A percentile compares a stretch with the other conserved stretches of the same genome.
Evolutionary conservation across 2,797 vertebrate species (phyloP).

Genomic region (Antennarius maculatus): DNA sequence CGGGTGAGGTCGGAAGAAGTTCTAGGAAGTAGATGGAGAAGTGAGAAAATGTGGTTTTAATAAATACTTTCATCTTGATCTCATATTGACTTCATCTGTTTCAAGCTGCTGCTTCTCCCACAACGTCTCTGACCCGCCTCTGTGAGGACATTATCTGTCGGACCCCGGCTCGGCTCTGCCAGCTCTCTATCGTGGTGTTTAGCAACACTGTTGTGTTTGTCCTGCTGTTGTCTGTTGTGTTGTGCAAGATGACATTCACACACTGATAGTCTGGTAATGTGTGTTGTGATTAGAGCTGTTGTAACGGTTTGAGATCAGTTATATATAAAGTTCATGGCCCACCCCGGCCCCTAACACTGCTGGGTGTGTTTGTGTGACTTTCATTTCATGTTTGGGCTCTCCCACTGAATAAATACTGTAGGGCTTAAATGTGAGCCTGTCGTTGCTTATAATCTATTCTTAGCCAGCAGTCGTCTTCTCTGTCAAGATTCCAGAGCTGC

Average conservation of each 20-base stretch:
- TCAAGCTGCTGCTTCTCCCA: too few species aligned
- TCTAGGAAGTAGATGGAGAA: not conserved
- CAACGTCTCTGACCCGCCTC: not conserved
- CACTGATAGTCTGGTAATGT: not conserved
- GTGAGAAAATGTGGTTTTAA: too few species aligned
- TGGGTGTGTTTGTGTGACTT: not conserved
- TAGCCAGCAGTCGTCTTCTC: not conserved
- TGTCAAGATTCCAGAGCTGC: constrained; percentile 2
- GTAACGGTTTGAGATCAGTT: not conserved
- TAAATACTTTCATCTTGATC: not conserved
- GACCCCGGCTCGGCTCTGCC: too few species aligned
- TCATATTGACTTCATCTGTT: not conserved
- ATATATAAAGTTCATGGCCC: not conserved
- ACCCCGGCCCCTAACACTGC: not conserved
- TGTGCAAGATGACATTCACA: not conserved
- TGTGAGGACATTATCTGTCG: constrained; percentile 19
- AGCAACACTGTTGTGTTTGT: not conserved
- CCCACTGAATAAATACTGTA: not conserved
- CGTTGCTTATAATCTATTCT: constrained; percentile 1
- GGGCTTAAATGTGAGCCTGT: not conserved
- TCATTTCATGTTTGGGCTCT: not conserved
- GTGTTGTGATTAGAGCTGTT: not conserved
- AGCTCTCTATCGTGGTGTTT: not conserved
- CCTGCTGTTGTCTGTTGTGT: not conserved
- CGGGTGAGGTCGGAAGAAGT: not conserved